A percentile compares a stretch with the other conserved stretches of the same genome.
These are phyloP conservation scores for Periophthalmus magnuspinnatus DNA, from an alignment of 2,797 vertebrate genomes.

Conservation along the genomic window DNA sequence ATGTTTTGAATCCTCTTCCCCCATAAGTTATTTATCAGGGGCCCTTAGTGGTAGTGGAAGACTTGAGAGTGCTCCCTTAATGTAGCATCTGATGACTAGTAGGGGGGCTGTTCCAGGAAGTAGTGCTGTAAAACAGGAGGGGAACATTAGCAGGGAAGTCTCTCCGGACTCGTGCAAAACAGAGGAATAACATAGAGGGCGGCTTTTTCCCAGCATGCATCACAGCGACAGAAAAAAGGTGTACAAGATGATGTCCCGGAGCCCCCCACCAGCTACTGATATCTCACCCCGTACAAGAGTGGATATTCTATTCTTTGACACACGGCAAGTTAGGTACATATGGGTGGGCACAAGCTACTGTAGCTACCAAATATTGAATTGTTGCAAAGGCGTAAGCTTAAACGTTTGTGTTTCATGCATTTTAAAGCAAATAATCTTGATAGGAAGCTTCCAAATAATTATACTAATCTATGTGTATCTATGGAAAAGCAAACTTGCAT, in stretches of 20 bases:
- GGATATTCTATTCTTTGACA: constrained; percentile 36
- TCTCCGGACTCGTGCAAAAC: constrained; percentile 60
- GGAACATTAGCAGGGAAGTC: constrained; percentile 75
- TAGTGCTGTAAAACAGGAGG: constrained; percentile 74
- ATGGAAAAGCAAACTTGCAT: too few species aligned
- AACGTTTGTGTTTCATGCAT: background rate
- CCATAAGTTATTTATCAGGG: constrained; percentile 83
- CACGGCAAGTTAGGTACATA: constrained; percentile 24
- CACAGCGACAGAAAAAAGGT: constrained; percentile 50
- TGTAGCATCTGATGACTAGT: constrained; percentile 78
- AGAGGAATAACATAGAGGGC: constrained; percentile 56
- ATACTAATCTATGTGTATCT: too few species aligned
- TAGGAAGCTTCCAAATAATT: background rate
- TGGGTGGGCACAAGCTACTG: constrained; percentile 16
- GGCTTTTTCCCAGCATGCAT: constrained; percentile 63
- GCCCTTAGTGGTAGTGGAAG: constrained; percentile 75
- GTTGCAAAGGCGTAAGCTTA: background rate
- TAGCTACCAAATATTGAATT: constrained; percentile 11
- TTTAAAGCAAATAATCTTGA: background rate
- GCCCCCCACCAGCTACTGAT: constrained; percentile 41
- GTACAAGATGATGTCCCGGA: constrained; percentile 49
- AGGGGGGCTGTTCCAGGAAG: constrained; percentile 76
- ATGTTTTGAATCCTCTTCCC: constrained; percentile 75
- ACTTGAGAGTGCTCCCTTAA: constrained; percentile 79
- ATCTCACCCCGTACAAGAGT: constrained; percentile 45